Evolutionary conservation across 1,140 invertebrate genomes (phyloP).

Genomic region (Lepeophtheirus salmonis): DNA sequence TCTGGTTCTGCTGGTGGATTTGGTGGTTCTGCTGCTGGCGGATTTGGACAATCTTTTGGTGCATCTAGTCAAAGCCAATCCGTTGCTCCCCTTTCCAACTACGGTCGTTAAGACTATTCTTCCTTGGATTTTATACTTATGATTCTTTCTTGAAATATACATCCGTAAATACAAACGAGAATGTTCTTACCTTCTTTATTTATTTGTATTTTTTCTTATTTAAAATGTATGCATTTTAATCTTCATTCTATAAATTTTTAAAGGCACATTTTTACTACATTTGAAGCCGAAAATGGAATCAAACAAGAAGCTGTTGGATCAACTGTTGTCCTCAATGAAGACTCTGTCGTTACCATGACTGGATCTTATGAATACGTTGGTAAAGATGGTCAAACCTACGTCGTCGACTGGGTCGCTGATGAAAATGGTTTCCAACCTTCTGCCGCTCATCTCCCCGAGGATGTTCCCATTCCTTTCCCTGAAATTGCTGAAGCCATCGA

Average conservation of each 20-base stretch:
- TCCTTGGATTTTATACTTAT: too few relatives aligned
- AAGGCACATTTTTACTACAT: neutral
- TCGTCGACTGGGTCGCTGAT: slow-evolving; percentile 41
- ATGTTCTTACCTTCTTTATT: too few relatives aligned
- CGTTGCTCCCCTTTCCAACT: too few relatives aligned
- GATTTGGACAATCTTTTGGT: neutral
- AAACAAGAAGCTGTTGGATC: neutral
- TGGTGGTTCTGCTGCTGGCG: too few relatives aligned
- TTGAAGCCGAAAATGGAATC: slow-evolving; percentile 4
- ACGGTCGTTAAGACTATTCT: too few relatives aligned
- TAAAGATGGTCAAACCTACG: slow-evolving; percentile 21
- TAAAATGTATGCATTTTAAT: too few relatives aligned
- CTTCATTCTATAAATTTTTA: too few relatives aligned
- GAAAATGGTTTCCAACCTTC: slow-evolving; percentile 38
- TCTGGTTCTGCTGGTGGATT: neutral
- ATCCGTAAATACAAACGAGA: too few relatives aligned
- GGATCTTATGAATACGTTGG: slow-evolving; percentile 19
- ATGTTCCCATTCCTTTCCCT: neutral
- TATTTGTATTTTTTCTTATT: too few relatives aligned
- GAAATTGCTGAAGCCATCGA: slow-evolving; percentile 13
- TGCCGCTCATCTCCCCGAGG: slow-evolving; percentile 27
- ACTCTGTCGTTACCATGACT: neutral
- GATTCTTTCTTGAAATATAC: too few relatives aligned
- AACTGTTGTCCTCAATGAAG: neutral
- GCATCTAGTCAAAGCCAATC: neutral